A percentile compares a stretch with the other conserved stretches of the same genome.
Evolutionary conservation across 2,888 invertebrate species (phyloP).

Genomic region (Agelastica alni): DNA sequence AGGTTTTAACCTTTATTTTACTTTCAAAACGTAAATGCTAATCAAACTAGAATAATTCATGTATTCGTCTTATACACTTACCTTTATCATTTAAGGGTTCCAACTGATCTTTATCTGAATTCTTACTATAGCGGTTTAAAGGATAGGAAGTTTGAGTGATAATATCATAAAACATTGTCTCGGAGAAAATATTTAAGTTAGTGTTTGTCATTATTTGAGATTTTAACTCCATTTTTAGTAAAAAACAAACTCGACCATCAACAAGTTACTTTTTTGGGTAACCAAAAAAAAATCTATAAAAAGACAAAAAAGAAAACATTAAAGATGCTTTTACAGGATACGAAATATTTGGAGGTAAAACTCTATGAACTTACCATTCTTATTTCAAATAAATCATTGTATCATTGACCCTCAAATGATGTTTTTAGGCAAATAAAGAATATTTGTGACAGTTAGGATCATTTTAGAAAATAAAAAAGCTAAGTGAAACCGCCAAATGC

Average conservation of each 20-base stretch:
- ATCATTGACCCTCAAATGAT: not conserved
- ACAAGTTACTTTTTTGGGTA: constrained; percentile 19
- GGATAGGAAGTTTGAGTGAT: constrained; percentile 27
- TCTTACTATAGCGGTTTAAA: constrained; percentile 26
- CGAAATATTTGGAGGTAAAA: no score
- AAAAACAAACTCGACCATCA: constrained; percentile 19
- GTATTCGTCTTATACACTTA: no score
- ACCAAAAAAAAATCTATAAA: constrained; percentile 21
- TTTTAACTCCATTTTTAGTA: constrained; percentile 32
- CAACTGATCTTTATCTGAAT: constrained; percentile 28
- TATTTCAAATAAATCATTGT: no score
- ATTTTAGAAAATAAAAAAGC: constrained; percentile 27
- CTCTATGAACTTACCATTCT: no score
- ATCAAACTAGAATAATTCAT: no score
- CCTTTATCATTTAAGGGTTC: constrained; percentile 33
- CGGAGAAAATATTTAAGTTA: constrained; percentile 28
- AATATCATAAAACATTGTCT: constrained; percentile 33
- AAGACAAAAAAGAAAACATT: no score
- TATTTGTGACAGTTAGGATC: constrained; percentile 26
- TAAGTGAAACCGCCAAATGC: constrained; percentile 31
- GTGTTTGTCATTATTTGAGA: constrained; percentile 30
- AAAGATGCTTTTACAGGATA: no score
- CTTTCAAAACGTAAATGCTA: no score
- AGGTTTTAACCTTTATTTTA: no score
- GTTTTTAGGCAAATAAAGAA: constrained; percentile 29